A percentile compares a stretch with the other conserved stretches of the same genome.
These are phyloP conservation scores for Leptinotarsa haldemani DNA, from an alignment of 2,888 invertebrate genomes.

Conservation along the genomic window DNA sequence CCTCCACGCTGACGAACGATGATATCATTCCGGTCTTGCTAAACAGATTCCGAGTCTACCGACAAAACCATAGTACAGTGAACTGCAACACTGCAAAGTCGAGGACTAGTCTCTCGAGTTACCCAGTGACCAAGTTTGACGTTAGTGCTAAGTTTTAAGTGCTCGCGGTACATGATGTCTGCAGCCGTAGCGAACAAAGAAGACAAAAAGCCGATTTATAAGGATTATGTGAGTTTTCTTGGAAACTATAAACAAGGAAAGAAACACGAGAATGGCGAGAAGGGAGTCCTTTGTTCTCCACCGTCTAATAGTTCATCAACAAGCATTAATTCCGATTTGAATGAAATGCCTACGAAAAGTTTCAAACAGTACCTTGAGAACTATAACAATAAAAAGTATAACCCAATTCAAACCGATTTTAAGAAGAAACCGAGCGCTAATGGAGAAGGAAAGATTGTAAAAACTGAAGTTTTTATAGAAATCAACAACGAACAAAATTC, in stretches of 20 bases:
- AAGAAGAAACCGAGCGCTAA: constrained; percentile 31
- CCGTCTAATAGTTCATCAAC: constrained; percentile 48
- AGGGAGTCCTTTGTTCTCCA: constrained; percentile 50
- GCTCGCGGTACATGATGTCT: constrained; percentile 15
- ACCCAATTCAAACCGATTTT: constrained; percentile 50
- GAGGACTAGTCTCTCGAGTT: constrained; percentile 12
- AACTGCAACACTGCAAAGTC: constrained; percentile 21
- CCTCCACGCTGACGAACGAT: constrained; percentile 18
- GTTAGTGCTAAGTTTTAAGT: constrained; percentile 2
- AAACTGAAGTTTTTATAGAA: constrained; percentile 59
- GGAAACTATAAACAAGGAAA: constrained; percentile 56
- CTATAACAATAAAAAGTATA: constrained; percentile 52
- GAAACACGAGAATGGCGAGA: constrained; percentile 52
- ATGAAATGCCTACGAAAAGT: constrained; percentile 41
- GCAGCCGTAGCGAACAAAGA: constrained; percentile 41
- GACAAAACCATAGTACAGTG: constrained; percentile 24
- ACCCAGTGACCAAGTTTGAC: constrained; percentile 18
- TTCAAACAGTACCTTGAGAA: constrained; percentile 53
- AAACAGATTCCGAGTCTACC: constrained; percentile 24
- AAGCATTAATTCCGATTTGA: constrained; percentile 49
- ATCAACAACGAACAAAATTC: constrained; percentile 47
- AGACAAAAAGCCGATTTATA: constrained; percentile 53
- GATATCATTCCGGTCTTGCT: constrained; percentile 25
- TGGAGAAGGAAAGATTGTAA: constrained; percentile 50
- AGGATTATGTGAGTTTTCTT: constrained; percentile 60